Evolutionary conservation across 35 echinoderm and acorn worm genomes (phyloP), one percentile per base, ranked within the genome.

Genomic region (Diadema setosum): DNA sequence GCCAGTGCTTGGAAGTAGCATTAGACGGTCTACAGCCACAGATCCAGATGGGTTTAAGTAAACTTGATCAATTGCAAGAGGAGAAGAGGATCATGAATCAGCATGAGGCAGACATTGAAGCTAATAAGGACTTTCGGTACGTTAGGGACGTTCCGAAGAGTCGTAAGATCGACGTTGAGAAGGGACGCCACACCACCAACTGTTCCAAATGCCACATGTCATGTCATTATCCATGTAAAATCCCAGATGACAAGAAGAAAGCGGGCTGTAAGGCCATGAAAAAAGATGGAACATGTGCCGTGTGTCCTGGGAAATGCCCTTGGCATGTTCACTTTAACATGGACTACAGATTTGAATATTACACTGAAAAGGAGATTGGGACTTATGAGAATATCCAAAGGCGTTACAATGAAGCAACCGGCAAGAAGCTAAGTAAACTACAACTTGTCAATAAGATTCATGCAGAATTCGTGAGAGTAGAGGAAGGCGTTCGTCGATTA

Each of bases 91-190:
- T 91, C 15, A 32, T 91, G 39, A 75, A 11, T 17, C n/a, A 42
- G 21, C 89, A 91, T 55, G 37, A n/a, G n/a, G n/a, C n/a, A n/a
- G n/a, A n/a, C n/a, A n/a, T n/a, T n/a, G n/a, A n/a, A n/a, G n/a
- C n/a, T 58, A 91, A 91, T 75, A 74, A 91, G 43, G 45, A 85
- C 43, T 91, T 91, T 41, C 39, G 30, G 4, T 91, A 84, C 81
- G 74, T 60, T 57, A 82, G 83, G 5, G 57, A 41, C 0, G 89
- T 82, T n/a, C 27, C 80, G 11, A 20, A 26, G 9, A 24, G 42
- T 5, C 56, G 75, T 42, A 85, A 43, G 3, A 70, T 59, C 15
- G 32, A 78, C 24, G 81, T 89, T 3, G 42, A 31, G 14, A 75
- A 55, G 15, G 83, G n/a, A n/a, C n/a, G 20, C 16, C 85, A 70